phyloP scores from a whole-genome alignment of 2,113 vertebrate species.

The Chaetodon auriga region DNA sequence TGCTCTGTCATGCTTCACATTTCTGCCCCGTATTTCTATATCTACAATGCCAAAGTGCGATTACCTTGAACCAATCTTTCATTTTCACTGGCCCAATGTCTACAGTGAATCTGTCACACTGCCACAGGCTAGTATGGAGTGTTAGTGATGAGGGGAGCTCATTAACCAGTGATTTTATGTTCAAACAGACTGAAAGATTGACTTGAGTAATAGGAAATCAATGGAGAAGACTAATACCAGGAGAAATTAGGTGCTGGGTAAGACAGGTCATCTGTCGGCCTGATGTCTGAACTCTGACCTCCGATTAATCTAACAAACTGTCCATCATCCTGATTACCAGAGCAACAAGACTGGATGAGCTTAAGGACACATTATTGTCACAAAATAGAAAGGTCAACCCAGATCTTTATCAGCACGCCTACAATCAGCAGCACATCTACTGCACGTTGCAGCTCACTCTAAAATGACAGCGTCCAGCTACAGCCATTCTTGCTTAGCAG shows the following conservation, averaged over 20 bases:
- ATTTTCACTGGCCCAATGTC: slow-evolving; percentile 11
- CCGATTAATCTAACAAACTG: slow-evolving; percentile 23
- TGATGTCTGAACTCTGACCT: slow-evolving; percentile 64
- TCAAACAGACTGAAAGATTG: slow-evolving; percentile 58
- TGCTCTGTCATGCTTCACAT: slow-evolving; percentile 49
- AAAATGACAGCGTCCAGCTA: not conserved
- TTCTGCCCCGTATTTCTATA: slow-evolving; percentile 54
- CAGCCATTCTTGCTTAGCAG: not conserved
- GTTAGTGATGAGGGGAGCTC: slow-evolving; percentile 61
- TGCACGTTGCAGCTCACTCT: not conserved
- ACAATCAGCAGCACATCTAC: not conserved
- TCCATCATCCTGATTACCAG: slow-evolving; percentile 29
- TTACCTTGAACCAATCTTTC: slow-evolving; percentile 54
- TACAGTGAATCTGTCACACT: slow-evolving; percentile 44
- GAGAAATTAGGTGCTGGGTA: slow-evolving; percentile 35
- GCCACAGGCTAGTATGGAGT: slow-evolving; percentile 28
- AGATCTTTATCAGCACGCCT: not conserved
- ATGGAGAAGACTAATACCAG: slow-evolving; percentile 46
- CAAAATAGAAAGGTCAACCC: not conserved
- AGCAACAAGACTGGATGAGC: not conserved
- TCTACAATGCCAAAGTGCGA: slow-evolving; percentile 51
- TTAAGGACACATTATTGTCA: slow-evolving; percentile 21
- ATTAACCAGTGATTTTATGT: slow-evolving; percentile 65
- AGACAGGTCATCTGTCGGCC: slow-evolving; percentile 62
- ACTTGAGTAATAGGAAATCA: slow-evolving; percentile 69